Percentiles rank a stretch among this genome's conserved stretches.
Conservation (phyloP, 2,888 invertebrate genomes). For the Theretra japonica region DNA sequence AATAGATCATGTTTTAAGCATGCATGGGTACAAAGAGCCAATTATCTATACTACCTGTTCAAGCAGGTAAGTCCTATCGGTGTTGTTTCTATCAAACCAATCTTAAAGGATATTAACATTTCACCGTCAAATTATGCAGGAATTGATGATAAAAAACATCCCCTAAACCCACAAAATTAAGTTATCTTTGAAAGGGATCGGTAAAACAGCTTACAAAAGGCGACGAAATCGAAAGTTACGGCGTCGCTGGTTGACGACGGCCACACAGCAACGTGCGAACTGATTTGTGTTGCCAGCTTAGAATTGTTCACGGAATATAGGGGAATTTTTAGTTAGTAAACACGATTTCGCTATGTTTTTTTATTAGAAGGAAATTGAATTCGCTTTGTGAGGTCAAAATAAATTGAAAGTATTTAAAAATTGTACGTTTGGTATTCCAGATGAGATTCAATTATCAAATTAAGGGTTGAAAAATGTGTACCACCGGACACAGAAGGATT, state of each 20-base stretch:
- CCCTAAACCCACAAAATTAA: slow-evolving; percentile 29
- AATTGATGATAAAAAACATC: slow-evolving; percentile 28
- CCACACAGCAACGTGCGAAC: slow-evolving; percentile 16
- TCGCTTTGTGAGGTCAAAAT: too few relatives aligned
- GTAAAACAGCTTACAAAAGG: slow-evolving; percentile 10
- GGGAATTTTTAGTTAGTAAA: not conserved
- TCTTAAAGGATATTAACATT: not conserved
- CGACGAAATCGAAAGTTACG: slow-evolving; percentile 21
- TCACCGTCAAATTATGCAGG: slow-evolving; percentile 34
- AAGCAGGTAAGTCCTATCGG: not conserved
- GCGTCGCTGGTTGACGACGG: slow-evolving; percentile 35
- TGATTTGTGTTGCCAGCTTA: slow-evolving; percentile 7
- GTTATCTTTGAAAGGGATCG: slow-evolving; percentile 14
- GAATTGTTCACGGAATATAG: not conserved
- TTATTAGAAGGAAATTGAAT: too few relatives aligned
- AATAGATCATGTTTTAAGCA: too few relatives aligned
- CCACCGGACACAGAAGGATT: too few relatives aligned
- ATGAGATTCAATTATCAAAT: too few relatives aligned
- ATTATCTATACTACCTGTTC: not conserved
- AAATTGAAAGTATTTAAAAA: too few relatives aligned
- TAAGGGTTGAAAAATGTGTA: too few relatives aligned
- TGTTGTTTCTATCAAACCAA: not conserved
- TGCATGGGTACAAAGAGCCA: not conserved
- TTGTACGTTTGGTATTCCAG: too few relatives aligned
- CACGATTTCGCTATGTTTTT: too few relatives aligned